Base-by-base conservation (phyloP, 92 coral and sea anemone species). In the Porites lobata region DNA sequence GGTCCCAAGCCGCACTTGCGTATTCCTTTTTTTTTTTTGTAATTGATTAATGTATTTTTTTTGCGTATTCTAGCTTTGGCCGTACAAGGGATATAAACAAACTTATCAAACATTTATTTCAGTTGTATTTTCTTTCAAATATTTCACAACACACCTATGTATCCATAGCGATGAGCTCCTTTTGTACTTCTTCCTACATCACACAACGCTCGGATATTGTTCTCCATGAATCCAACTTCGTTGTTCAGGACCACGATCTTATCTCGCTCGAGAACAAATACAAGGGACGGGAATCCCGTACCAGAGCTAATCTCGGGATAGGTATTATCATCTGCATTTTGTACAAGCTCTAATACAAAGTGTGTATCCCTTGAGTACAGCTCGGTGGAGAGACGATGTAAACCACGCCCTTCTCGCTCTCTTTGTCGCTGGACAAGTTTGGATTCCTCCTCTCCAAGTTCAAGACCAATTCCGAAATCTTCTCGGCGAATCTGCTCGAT, bases 151-250 rank as follows among this genome's bases (percentile, higher is more conserved):
- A 57, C 53, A 96, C 99, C 99, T 63, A 96, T 96, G 79, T 96
- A 96, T 18, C 99, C 99, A 85, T 93, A 96, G 21, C 97, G 96
- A 69, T 96, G 99, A 50, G 92, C 93, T 69, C 99, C 99, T 75
- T 94, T 96, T 9, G 99, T 96, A 67, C 99, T 96, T 22, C 91
- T 92, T 69, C 99, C 99, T 8, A 96, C 99, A 72, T 96, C 96
- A 85, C 99, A 96, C 81, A 96, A 64, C n/a, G 99, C 98, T 62
- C 99, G 92, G 73, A 96, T 96, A 77, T 96, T 96, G 77, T 85
- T 94, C 88, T 96, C 98, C 58, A 83, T 67, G 72, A 96, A 96
- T 43, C 99, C 99, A 52, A 75, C 86, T 64, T 96, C 99, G 85
- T 96, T 96, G 79, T 96, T 96, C 6, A 94, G 88, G 65, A 96